Base-by-base conservation (phyloP, 2,888 invertebrate genomes). In the Microctonus hyperodae region DNA sequence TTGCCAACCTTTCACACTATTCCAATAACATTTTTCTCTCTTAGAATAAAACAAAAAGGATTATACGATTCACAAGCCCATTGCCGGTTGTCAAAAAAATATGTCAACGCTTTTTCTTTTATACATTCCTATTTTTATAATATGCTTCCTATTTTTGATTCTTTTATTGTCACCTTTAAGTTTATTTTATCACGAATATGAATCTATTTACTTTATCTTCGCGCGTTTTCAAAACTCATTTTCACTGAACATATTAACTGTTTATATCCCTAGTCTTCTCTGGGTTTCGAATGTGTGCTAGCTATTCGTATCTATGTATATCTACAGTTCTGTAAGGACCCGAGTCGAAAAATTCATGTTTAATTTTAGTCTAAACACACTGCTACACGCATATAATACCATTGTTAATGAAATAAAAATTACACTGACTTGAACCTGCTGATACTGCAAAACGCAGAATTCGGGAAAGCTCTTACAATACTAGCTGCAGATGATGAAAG, bases 221-320 rank as follows among this genome's bases (percentile, higher is more conserved):
- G 31, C 57, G 35, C 28, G 28, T 28, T 67, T 48, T 5, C 7
- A 37, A n/a, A n/a, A n/a, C n/a, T n/a, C n/a, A 28, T 28, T 67
- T 48, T 5, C 7, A 37, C 44, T 16, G 1, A 51, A 25, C 31
- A 11, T 48, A 59, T 59, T 59, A 10, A 10, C 25, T 13, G 31
- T 59, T 59, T 23, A 48, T 59, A 28, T 22, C 48, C 23, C 37
- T 31, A 16, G 25, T 28, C 16, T 9, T 9, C 48, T 28, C 67
- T 33, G 57, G 57, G 65, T 64, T 57, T 56, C 7, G 35, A 59
- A 50, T 20, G 58, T 25, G 57, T 48, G 35, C 28, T 40, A 33
- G 25, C 61, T 50, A 53, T 66, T 61, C 55, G 51, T 69, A 44
- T 61, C 37, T 55, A 53, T 68, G 56, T 55, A 66, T 62, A 62